Evolutionary conservation across 2,888 invertebrate genomes (phyloP).

Genomic region (Xestia rhomboidea): DNA sequence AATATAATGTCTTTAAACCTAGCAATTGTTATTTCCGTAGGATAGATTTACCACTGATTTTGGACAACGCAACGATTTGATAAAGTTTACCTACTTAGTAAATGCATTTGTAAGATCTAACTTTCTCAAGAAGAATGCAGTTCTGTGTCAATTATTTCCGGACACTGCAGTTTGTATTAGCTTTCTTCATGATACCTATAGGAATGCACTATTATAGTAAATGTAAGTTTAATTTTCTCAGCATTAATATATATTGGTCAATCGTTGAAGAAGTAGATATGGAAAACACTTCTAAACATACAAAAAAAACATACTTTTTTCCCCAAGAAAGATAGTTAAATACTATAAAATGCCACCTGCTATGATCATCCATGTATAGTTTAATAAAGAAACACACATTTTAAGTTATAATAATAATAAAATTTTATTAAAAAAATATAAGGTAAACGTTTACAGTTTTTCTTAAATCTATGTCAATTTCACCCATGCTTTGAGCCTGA

Average conservation of each 20-base stretch:
- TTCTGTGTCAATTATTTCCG: slow-evolving; percentile 42
- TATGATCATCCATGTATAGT: neutral
- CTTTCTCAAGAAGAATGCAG: slow-evolving; percentile 35
- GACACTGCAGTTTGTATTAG: slow-evolving; percentile 7
- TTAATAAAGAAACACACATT: neutral
- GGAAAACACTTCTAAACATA: neutral
- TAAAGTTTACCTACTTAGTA: no score
- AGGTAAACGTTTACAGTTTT: no score
- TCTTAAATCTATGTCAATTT: no score
- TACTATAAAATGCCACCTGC: neutral
- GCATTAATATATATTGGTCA: neutral
- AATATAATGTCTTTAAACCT: neutral
- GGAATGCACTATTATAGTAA: neutral
- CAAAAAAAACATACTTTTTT: neutral
- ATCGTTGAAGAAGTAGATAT: neutral
- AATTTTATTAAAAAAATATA: no score
- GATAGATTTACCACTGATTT: neutral
- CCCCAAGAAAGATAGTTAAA: neutral
- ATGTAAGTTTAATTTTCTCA: neutral
- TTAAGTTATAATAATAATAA: no score
- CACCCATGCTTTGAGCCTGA: no score
- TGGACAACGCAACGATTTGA: neutral
- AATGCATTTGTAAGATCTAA: slow-evolving; percentile 11
- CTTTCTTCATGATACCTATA: slow-evolving; percentile 21
- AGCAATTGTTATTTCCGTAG: fast-evolving